These are phyloP conservation scores for Venusia cambrica DNA, from an alignment of 2,888 invertebrate genomes.

Conservation along the genomic window DNA sequence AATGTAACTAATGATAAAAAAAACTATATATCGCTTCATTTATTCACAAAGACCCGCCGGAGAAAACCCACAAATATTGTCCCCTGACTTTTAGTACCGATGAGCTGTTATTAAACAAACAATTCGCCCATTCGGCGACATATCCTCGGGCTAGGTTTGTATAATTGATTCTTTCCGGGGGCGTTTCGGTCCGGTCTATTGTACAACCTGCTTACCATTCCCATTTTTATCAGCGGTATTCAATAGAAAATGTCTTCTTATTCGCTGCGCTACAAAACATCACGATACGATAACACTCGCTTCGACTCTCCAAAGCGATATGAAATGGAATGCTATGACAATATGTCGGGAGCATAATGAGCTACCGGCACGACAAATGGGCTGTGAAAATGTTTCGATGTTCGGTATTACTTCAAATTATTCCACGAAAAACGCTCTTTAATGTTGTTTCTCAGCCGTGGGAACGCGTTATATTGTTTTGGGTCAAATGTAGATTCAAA, in stretches of 20 bases:
- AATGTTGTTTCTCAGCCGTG: too few species aligned
- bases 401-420: conserved; percentile 42
- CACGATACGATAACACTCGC: conserved; percentile 57
- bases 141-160: conserved; percentile 62
- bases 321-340: conserved; percentile 75
- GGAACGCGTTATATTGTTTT: too few species aligned
- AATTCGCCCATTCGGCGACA: conserved; percentile 76
- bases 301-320: conserved; percentile 67
- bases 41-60: conserved; percentile 58
- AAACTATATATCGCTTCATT: conserved; percentile 57
- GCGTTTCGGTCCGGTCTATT: conserved; percentile 61
- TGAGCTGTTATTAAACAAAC: conserved; percentile 80
- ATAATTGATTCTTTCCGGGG: conserved; percentile 81
- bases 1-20: conserved; percentile 57
- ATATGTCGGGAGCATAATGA: conserved; percentile 59
- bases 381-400: conserved; percentile 42
- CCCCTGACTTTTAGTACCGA: conserved; percentile 64
- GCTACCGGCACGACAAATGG: conserved; percentile 46
- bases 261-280: conserved; percentile 70
- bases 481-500: too few species aligned
- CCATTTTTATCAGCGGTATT: conserved; percentile 61
- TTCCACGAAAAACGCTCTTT: conserved; percentile 31
- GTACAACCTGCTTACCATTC: conserved; percentile 43
- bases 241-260: conserved; percentile 69
- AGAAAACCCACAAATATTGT: conserved; percentile 69